Evolutionary conservation across 2,113 vertebrate genomes (phyloP).

Genomic region (Manacus vitellinus): DNA sequence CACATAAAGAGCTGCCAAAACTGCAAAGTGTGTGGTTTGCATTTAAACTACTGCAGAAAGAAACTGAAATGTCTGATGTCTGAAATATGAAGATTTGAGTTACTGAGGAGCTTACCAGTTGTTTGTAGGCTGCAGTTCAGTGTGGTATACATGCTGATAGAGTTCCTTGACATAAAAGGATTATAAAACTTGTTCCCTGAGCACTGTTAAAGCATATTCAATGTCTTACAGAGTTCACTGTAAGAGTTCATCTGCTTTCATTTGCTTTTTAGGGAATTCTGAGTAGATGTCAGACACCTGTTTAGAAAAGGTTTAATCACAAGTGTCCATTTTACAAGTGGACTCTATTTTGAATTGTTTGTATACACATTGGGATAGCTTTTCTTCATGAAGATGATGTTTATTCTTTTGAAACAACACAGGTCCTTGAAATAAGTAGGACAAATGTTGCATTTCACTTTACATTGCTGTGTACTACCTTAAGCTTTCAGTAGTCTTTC

Average conservation of each 20-base stretch:
- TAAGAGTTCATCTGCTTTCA: background rate
- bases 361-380: background rate
- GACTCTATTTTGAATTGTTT: background rate
- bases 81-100: background rate
- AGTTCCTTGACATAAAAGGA: background rate
- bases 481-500: background rate
- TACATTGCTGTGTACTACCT: background rate
- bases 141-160: background rate
- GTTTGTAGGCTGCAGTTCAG: background rate
- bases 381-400: background rate
- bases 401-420: background rate
- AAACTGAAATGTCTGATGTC: background rate
- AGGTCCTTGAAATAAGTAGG: background rate
- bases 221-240: background rate
- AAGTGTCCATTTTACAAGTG: background rate
- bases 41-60: background rate
- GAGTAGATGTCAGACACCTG: background rate
- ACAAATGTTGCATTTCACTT: background rate
- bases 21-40: background rate
- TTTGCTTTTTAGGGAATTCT: background rate
- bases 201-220: background rate
- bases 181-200: background rate
- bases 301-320: background rate
- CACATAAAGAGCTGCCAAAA: background rate
- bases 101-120: background rate